A percentile compares a stretch with the other conserved stretches of the same genome.
These are phyloP conservation scores for Nymphalis io DNA, from an alignment of 1,140 invertebrate species.

Conservation along the genomic window DNA sequence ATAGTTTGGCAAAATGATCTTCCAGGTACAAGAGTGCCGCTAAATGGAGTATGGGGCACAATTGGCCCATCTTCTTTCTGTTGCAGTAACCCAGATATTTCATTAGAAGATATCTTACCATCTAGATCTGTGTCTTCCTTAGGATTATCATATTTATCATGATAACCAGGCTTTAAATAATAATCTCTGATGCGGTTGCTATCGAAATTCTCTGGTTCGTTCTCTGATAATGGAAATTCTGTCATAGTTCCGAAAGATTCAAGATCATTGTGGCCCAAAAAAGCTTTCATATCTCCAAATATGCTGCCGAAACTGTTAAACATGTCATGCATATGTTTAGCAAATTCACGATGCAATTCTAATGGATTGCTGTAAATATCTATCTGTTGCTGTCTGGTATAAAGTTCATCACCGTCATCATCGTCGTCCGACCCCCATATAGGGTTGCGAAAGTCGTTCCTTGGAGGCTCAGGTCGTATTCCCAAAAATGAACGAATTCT, in stretches of 20 bases:
- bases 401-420: constrained; percentile 69
- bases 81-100: constrained; percentile 67
- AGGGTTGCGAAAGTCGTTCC: constrained; percentile 73
- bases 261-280: constrained; percentile 57
- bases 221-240: constrained; percentile 34
- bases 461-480: constrained; percentile 54
- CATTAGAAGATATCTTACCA: constrained; percentile 68
- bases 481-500: constrained; percentile 66
- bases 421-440: constrained; percentile 74
- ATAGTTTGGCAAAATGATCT: constrained; percentile 70
- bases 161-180: constrained; percentile 71
- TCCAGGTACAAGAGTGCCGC: constrained; percentile 55
- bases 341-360: constrained; percentile 60
- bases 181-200: constrained; percentile 63
- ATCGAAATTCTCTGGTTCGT: constrained; percentile 45
- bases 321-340: constrained; percentile 67
- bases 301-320: constrained; percentile 64
- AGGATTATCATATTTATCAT: constrained; percentile 45
- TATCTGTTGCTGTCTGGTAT: constrained; percentile 55
- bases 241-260: constrained; percentile 43
- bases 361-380: constrained; percentile 49
- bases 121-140: constrained; percentile 66
- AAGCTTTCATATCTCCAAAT: constrained; percentile 63
- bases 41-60: constrained; percentile 48
- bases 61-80: constrained; percentile 51